Evolutionary conservation across 2,888 invertebrate species (phyloP).

Genomic region (Falcaria lacertinaria): DNA sequence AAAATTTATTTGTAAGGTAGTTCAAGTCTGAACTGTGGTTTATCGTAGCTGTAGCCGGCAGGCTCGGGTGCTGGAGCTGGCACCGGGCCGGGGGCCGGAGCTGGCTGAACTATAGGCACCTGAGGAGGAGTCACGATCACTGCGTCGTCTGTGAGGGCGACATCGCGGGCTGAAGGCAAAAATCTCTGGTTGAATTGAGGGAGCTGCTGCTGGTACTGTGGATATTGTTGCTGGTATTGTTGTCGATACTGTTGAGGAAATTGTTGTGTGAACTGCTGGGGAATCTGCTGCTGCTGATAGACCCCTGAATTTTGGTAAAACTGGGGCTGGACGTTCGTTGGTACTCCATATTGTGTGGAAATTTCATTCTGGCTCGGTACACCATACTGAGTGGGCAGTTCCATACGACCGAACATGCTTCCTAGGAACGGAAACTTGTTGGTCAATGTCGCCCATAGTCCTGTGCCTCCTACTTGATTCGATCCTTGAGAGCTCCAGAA

Average conservation of each 20-base stretch:
- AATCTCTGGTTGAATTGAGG: conserved; percentile 38
- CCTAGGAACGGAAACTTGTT: conserved; percentile 69
- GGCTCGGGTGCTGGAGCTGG: conserved; percentile 26
- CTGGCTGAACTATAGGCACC: conserved; percentile 44
- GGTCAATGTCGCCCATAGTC: conserved; percentile 61
- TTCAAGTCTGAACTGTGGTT: conserved; percentile 63
- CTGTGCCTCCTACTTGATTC: conserved; percentile 70
- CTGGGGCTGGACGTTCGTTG: conserved; percentile 23
- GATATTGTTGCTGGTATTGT: conserved; percentile 11
- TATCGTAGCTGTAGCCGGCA: conserved; percentile 61
- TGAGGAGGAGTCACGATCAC: conserved; percentile 69
- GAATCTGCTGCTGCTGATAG: conserved; percentile 20
- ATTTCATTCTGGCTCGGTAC: conserved; percentile 35
- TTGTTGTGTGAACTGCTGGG: conserved; percentile 1
- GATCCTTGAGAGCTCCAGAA: conserved; percentile 65
- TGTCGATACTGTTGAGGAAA: conserved; percentile 31
- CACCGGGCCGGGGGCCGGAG: conserved; percentile 17
- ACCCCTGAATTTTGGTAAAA: conserved; percentile 26
- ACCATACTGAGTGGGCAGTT: conserved; percentile 50
- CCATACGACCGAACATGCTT: conserved; percentile 67
- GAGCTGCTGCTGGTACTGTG: conserved; percentile 23
- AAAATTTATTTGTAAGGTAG: conserved; percentile 56
- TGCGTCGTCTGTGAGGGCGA: conserved; percentile 66
- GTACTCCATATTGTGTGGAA: conserved; percentile 29
- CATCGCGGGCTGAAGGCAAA: conserved; percentile 51